Conservation (phyloP, 2,113 vertebrate genomes). For the Holacanthus passer region DNA sequence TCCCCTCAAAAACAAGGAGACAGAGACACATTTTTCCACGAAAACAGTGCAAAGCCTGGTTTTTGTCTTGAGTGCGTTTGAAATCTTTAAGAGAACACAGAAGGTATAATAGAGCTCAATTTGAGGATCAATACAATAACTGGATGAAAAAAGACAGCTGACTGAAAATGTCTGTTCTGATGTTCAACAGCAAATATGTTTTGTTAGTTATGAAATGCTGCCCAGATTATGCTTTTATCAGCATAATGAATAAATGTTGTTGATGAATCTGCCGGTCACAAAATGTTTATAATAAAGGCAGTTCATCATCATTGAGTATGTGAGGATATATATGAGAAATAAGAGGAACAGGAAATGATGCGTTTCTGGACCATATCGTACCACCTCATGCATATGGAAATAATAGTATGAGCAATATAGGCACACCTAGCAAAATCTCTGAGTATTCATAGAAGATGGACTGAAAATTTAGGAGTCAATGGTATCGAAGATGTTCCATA, state of each 20-base stretch:
- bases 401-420: neutral
- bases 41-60: neutral
- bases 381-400: too few relatives aligned
- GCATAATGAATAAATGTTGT: too few relatives aligned
- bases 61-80: neutral
- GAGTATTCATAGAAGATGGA: too few relatives aligned
- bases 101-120: neutral
- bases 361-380: too few relatives aligned
- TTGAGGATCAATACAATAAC: neutral
- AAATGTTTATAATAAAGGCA: too few relatives aligned
- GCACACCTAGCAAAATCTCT: too few relatives aligned
- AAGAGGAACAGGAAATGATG: too few relatives aligned
- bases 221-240: too few relatives aligned
- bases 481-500: neutral
- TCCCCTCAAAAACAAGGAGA: neutral
- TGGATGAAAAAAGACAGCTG: neutral
- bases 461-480: neutral
- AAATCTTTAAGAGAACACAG: neutral
- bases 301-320: too few relatives aligned
- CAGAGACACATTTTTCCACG: neutral
- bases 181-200: neutral
- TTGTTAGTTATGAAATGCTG: too few relatives aligned
- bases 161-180: neutral
- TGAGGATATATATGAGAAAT: too few relatives aligned
- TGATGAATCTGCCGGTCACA: too few relatives aligned